Percentiles rank a stretch among this genome's conserved stretches.
Evolutionary conservation across 2,888 invertebrate species (phyloP).

Genomic region (Unio delphinus): DNA sequence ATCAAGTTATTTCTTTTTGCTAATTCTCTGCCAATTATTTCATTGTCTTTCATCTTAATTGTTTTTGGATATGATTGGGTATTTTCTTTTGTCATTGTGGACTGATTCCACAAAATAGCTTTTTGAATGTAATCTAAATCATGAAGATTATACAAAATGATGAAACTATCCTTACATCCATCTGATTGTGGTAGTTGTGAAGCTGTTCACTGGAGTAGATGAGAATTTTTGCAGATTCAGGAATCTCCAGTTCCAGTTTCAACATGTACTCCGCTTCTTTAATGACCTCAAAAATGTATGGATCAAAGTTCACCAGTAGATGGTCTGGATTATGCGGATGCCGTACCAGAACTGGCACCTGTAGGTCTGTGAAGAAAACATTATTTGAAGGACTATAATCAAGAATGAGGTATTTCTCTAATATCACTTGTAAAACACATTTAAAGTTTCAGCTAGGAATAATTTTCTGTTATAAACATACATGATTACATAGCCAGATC

Average conservation of each 20-base stretch:
- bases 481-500: too few species aligned
- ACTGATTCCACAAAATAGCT: background rate
- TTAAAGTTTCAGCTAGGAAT: too few species aligned
- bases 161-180: conserved; percentile 74
- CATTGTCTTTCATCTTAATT: too few species aligned
- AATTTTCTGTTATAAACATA: too few species aligned
- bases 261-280: conserved; percentile 87
- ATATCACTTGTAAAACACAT: background rate
- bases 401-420: background rate
- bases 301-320: conserved; percentile 80
- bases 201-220: conserved; percentile 83
- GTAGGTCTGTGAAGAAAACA: conserved; percentile 73
- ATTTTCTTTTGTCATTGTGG: background rate
- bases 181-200: conserved; percentile 76
- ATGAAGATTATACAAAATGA: background rate
- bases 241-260: conserved; percentile 82
- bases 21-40: too few species aligned
- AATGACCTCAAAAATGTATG: conserved; percentile 84
- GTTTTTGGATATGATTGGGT: too few species aligned
- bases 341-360: conserved; percentile 81
- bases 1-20: too few species aligned
- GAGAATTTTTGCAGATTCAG: conserved; percentile 83
- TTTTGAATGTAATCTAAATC: background rate
- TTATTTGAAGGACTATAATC: background rate
- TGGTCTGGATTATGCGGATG: conserved; percentile 79